Evolutionary conservation across 92 coral and sea anemone species (phyloP).

Genomic region (Actinostola sp.): DNA sequence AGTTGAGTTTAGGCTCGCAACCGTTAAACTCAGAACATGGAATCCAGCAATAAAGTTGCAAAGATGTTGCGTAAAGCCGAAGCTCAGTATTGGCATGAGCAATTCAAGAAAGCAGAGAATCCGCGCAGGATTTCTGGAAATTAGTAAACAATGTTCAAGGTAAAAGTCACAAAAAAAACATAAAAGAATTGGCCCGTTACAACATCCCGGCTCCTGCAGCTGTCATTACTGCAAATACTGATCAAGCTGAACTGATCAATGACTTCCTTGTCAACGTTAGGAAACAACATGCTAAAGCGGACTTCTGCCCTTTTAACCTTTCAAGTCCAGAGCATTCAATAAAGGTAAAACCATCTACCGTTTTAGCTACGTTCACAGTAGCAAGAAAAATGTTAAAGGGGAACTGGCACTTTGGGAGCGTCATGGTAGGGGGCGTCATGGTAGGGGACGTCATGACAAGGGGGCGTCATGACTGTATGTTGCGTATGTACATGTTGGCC

Average conservation of each 20-base stretch:
- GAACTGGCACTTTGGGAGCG: too few species aligned
- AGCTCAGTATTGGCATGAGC: conserved; percentile 9
- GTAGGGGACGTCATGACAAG: too few species aligned
- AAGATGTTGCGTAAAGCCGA: conserved; percentile 17
- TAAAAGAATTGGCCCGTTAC: conserved; percentile 29
- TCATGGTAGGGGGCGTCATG: too few species aligned
- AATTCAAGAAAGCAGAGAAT: conserved; percentile 1
- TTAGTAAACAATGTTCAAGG: conserved; percentile 11
- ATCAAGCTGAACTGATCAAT: conserved; percentile 38
- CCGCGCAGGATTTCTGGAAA: conserved; percentile 15
- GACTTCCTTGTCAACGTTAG: conserved; percentile 22
- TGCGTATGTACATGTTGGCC: too few species aligned
- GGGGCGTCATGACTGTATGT: too few species aligned
- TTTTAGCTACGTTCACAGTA: too few species aligned
- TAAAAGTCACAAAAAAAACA: background rate
- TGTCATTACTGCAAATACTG: conserved; percentile 16
- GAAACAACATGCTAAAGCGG: conserved; percentile 15
- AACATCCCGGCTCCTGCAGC: conserved; percentile 1
- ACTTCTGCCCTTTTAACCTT: conserved; percentile 1
- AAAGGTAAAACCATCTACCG: too few species aligned
- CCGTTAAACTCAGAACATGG: too few species aligned
- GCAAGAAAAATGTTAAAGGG: too few species aligned
- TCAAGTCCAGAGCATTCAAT: too few species aligned
- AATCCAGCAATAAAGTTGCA: conserved; percentile 22
- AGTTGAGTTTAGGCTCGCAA: too few species aligned